Percentiles rank a stretch among this genome's conserved stretches.
phyloP scores from a whole-genome alignment of 2,113 vertebrate genomes.

The Panthera leo region DNA sequence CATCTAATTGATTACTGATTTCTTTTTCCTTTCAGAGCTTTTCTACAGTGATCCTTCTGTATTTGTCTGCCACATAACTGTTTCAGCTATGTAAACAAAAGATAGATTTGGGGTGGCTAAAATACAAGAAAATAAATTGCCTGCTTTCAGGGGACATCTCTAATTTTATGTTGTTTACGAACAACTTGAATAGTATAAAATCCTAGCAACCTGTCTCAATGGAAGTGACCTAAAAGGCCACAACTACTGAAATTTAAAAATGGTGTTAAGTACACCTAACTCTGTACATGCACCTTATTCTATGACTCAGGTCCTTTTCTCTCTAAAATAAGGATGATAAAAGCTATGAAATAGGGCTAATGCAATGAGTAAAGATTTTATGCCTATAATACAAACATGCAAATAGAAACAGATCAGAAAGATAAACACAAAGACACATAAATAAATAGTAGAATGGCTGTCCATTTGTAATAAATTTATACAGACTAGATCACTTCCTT shows the following conservation, averaged over 20 bases:
- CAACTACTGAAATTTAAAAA: not conserved
- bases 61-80: not conserved
- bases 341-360: not conserved
- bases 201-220: not conserved
- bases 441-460: not conserved
- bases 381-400: not conserved
- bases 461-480: not conserved
- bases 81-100: not conserved
- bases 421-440: not conserved
- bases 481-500: not conserved
- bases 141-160: not conserved
- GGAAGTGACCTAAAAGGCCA: not conserved
- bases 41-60: not conserved
- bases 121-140: not conserved
- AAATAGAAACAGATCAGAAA: not conserved
- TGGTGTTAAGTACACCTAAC: not conserved
- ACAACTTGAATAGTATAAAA: not conserved
- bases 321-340: not conserved
- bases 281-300: not conserved
- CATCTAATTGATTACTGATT: not conserved
- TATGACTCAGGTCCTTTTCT: not conserved
- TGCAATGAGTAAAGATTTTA: not conserved
- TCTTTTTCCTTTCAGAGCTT: not conserved
- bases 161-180: not conserved
- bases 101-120: not conserved